phyloP scores from a whole-genome alignment of 2,888 invertebrate species.

The Xanthia icteritia region DNA sequence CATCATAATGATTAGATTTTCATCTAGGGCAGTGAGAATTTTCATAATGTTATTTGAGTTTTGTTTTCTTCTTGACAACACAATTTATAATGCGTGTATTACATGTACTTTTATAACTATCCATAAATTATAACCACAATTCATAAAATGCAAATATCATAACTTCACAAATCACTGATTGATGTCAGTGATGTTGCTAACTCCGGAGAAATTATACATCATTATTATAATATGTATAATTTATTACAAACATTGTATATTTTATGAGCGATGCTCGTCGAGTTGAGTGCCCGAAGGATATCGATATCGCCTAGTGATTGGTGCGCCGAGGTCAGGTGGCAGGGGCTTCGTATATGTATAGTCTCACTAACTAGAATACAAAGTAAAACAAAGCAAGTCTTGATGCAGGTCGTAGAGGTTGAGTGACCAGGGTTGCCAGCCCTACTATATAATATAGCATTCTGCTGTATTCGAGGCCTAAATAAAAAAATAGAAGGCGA shows the following conservation, averaged over 20 bases:
- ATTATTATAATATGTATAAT: background rate
- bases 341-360: background rate
- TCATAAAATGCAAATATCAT: background rate
- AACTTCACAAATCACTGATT: too few relatives aligned
- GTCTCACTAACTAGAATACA: background rate
- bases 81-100: background rate
- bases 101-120: background rate
- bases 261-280: background rate
- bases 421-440: too few relatives aligned
- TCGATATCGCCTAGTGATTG: constrained; percentile 16
- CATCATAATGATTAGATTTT: background rate
- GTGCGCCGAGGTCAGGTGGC: constrained; percentile 43
- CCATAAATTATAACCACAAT: constrained; percentile 1
- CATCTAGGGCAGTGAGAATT: background rate
- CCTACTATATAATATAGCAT: too few relatives aligned
- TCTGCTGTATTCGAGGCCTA: too few relatives aligned
- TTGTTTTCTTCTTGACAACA: background rate
- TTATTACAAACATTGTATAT: background rate
- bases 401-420: background rate
- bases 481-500: too few relatives aligned
- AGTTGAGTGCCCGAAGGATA: constrained; percentile 39
- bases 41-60: too few relatives aligned
- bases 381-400: constrained; percentile 15
- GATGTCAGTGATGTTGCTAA: background rate
- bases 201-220: constrained; percentile 7